Evolutionary conservation across 2,888 invertebrate species (phyloP), one percentile per base, ranked within the genome.

Genomic region (Protodeltote pygarga): DNA sequence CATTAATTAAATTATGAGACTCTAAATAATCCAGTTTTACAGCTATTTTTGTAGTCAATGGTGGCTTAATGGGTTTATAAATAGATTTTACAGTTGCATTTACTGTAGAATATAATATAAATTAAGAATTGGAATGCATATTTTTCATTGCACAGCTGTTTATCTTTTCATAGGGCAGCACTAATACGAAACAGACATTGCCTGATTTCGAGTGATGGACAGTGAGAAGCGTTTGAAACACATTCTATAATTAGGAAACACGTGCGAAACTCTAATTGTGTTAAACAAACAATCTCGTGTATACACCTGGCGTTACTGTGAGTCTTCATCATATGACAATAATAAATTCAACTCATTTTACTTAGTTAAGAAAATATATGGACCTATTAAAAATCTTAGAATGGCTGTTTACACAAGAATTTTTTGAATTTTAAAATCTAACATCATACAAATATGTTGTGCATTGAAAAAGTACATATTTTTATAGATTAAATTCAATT

Each of bases 231-330:
- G 79, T 73, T 73, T 65, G 62, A 65, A 71, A 76, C 74, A 74
- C 75, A 65, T 72, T 75, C 86, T 89, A 89, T 81, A 78, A 83
- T 81, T 88, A 89, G 89, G 75, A 55, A 61, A 80, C 87, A 83
- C 87, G 88, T 86, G 89, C 87, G 79, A 86, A 87, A 85, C 83
- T 77, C 79, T 87, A 87, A 87, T 86, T 86, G 87, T 89, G 88
- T 88, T 89, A 87, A 81, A 84, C 86, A 87, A 90, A 89, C 89
- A 89, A 75, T 68, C 72, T 70, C 71, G 68, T 68, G 71, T 73
- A 75, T 75, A 75, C 86, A 88, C 87, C 87, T 87, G 88, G 74
- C 64, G 70, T 71, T 72, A 37, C 66, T 40, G 50, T 50, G 51
- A 55, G 57, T 61, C 61, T 70, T 50, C 55, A 35, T 47, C 44